Evolutionary conservation across 1,140 invertebrate genomes (phyloP), one percentile per base, ranked within the genome.

Genomic region (Cherax destructor): DNA sequence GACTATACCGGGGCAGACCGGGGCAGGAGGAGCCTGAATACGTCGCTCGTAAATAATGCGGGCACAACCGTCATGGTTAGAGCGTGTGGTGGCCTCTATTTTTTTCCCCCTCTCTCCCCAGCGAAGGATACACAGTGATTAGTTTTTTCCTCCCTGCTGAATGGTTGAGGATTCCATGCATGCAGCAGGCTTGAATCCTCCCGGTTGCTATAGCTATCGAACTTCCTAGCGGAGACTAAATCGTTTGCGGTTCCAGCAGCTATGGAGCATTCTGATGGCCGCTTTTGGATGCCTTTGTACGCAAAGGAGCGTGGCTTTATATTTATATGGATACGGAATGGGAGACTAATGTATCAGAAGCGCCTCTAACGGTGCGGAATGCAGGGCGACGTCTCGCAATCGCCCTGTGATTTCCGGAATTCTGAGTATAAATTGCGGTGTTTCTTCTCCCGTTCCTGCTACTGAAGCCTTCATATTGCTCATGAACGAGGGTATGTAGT

Each of bases 61-160:
- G 21, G 47, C 81, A 83, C 81, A 83, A 69, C 81, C 81, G 81
- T 69, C 81, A 69, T 83, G 80, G 59, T 13, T n/a, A 21, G 56
- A 30, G 47, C 21, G 69, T 74, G 69, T 74, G 24, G 59, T 69
- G 7, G 24, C 9, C 59, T 69, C 47, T 83, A 24, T 56, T 9
- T 41, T 41, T 81, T 30, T 52, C 56, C 80, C 56, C 21, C 50
- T 41, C 52, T 41, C 21, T 30, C 24, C 30, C 16, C 81, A 18
- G 30, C 59, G 3, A 47, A 47, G 30, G 56, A 69, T 83, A 83
- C 81, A 61, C 80, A 41, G 59, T 83, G 69, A 83, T 83, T 83
- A 83, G 59, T 47, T 83, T 83, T 69, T 69, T 69, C 30, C 69
- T 61, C 13, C 5, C 5, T 61, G 30, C 59, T 30, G 49, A 83